These are phyloP conservation scores for Loxodonta africana DNA, from an alignment of 2,113 vertebrate genomes.

Conservation along the genomic window DNA sequence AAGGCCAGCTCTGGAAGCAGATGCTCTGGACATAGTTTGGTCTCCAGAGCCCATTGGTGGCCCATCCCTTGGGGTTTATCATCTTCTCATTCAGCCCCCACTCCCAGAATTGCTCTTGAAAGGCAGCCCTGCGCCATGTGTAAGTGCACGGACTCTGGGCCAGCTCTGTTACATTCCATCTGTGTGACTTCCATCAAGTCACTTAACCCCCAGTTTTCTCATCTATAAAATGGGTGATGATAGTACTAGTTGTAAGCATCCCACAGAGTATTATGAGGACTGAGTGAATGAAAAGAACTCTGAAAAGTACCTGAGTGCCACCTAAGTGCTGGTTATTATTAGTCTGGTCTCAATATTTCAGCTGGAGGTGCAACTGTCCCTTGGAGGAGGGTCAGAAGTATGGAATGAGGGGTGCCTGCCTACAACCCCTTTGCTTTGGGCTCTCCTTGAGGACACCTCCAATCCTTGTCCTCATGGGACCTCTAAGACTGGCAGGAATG, in stretches of 20 bases:
- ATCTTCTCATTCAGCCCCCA: background rate
- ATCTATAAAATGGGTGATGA: background rate
- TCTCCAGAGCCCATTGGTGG: background rate
- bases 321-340: background rate
- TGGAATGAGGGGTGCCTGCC: background rate
- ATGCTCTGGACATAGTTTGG: background rate
- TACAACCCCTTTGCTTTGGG: background rate
- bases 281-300: background rate
- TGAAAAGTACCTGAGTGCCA: background rate
- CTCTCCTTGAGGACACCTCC: background rate
- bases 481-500: background rate
- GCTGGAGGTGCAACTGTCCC: too few species aligned
- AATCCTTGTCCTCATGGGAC: too few species aligned
- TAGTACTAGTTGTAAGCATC: fast-evolving
- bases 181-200: background rate
- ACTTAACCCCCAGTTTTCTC: background rate
- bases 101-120: background rate
- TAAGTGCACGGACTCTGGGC: background rate
- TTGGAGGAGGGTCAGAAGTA: background rate
- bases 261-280: background rate
- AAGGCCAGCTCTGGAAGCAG: background rate
- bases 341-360: background rate
- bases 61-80: too few species aligned
- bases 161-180: background rate
- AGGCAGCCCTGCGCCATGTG: background rate